phyloP scores from a whole-genome alignment of 2,797 vertebrate genomes.

The Trachurus trachurus region DNA sequence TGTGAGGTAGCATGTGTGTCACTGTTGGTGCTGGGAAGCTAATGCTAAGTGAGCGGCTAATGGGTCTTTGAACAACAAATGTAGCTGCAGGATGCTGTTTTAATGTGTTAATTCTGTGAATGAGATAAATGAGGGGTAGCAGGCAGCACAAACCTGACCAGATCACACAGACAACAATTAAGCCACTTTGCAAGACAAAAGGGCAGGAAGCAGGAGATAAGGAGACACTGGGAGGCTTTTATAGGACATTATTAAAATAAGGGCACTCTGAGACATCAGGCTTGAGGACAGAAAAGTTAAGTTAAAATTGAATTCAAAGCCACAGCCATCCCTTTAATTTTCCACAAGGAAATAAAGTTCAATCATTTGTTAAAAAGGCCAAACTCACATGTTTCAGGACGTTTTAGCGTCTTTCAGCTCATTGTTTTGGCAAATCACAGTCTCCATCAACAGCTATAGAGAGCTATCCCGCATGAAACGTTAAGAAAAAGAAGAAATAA shows the following conservation, averaged over 20 bases:
- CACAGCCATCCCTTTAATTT: not conserved
- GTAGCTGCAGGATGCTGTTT: slow-evolving; percentile 60
- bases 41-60: slow-evolving; percentile 56
- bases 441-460: not conserved
- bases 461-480: too few species aligned
- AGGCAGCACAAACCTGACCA: slow-evolving; percentile 51
- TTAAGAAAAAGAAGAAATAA: too few species aligned
- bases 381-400: not conserved
- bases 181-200: slow-evolving; percentile 48
- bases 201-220: slow-evolving; percentile 45
- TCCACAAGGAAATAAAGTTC: not conserved
- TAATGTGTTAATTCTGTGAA: slow-evolving; percentile 68
- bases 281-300: not conserved
- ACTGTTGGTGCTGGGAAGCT: slow-evolving; percentile 36
- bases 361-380: not conserved
- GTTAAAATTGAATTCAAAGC: not conserved
- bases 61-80: slow-evolving; percentile 59
- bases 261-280: not conserved
- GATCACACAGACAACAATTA: slow-evolving; percentile 67
- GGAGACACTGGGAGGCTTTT: slow-evolving; percentile 10
- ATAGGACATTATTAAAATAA: slow-evolving; percentile 15
- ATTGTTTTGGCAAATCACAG: not conserved
- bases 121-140: slow-evolving; percentile 57
- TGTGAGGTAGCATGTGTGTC: slow-evolving; percentile 26
- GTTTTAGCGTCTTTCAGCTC: not conserved